phyloP scores from a whole-genome alignment of 2,888 invertebrate genomes.

The Chrysolina haemoptera region DNA sequence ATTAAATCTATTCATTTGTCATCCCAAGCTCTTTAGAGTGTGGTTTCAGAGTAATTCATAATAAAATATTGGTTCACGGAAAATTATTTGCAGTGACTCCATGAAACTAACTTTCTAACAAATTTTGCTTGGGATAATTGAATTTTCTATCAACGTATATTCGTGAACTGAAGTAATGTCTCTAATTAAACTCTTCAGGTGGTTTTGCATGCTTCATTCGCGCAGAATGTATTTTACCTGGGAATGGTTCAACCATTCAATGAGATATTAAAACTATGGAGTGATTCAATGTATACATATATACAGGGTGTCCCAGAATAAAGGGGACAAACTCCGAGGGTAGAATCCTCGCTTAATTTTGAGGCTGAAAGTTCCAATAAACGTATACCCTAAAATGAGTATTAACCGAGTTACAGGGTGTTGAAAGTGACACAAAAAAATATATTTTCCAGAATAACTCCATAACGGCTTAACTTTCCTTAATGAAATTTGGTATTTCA shows the following conservation, averaged over 20 bases:
- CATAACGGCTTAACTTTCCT: too few relatives aligned
- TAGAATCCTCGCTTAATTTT: too few relatives aligned
- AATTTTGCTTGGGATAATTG: conserved; percentile 20
- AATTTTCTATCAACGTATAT: conserved; percentile 20
- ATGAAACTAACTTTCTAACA: conserved; percentile 20
- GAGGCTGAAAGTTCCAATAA: too few relatives aligned
- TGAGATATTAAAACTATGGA: too few relatives aligned
- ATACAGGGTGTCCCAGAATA: too few relatives aligned
- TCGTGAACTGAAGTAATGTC: background rate
- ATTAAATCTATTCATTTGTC: conserved; percentile 50
- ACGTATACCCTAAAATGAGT: too few relatives aligned
- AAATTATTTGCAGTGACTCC: conserved; percentile 1
- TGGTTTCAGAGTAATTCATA: conserved; percentile 27
- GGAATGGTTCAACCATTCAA: background rate
- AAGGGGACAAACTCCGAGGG: too few relatives aligned
- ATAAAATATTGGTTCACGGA: conserved; percentile 3
- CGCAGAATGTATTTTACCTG: background rate
- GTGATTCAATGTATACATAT: too few relatives aligned
- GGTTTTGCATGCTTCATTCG: conserved; percentile 4
- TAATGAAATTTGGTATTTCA: too few relatives aligned
- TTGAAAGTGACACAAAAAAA: too few relatives aligned
- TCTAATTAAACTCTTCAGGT: conserved; percentile 14
- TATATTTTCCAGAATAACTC: too few relatives aligned
- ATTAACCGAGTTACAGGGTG: too few relatives aligned
- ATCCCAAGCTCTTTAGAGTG: conserved; percentile 20